These are phyloP conservation scores for Pygoscelis adeliae DNA, from an alignment of 2,113 vertebrate species.

Conservation along the genomic window DNA sequence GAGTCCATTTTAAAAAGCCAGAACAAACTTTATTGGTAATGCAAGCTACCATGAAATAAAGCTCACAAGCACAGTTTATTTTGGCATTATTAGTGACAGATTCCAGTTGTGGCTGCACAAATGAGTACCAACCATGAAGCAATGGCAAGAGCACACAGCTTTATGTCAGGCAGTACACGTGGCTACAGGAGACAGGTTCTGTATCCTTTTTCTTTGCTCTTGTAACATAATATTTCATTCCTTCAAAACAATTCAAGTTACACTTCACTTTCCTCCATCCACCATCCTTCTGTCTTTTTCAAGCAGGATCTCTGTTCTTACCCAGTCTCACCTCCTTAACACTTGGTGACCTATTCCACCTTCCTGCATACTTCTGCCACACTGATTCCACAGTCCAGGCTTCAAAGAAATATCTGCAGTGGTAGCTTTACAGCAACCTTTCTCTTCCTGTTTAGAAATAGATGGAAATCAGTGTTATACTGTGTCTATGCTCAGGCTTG, in stretches of 20 bases:
- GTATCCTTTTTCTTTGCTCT: background rate
- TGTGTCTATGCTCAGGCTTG: background rate
- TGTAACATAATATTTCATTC: background rate
- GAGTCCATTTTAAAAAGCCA: background rate
- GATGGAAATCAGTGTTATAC: background rate
- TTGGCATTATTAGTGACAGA: background rate
- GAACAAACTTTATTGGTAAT: background rate
- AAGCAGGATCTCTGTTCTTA: background rate
- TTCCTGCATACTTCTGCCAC: background rate
- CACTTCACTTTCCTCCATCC: background rate
- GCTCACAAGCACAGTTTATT: background rate
- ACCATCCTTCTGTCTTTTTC: background rate
- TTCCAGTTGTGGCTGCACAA: background rate
- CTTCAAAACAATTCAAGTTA: background rate
- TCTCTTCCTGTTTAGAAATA: background rate
- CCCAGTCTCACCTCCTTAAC: background rate
- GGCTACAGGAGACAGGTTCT: background rate
- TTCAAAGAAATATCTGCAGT: background rate
- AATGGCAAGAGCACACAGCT: background rate
- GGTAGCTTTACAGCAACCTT: background rate
- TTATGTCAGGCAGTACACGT: fast-evolving
- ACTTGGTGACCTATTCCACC: background rate
- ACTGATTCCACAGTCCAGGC: background rate
- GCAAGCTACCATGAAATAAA: background rate
- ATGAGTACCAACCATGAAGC: background rate